Evolutionary conservation across 1,140 invertebrate genomes (phyloP).

Genomic region (Aporrectodea caliginosa): DNA sequence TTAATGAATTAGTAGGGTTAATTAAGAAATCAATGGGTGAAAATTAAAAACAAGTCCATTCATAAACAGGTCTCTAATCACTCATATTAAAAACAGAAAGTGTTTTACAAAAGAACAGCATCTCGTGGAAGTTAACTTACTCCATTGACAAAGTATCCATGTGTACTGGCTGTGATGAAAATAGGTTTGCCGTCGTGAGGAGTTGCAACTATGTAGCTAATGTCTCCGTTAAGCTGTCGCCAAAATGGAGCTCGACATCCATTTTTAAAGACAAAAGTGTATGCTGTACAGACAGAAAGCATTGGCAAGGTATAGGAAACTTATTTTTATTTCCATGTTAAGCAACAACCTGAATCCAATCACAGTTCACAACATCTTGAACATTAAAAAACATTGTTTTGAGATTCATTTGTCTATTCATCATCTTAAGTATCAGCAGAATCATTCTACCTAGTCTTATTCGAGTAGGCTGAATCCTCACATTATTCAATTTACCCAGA

Average conservation of each 20-base stretch:
- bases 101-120: no score
- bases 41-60: no score
- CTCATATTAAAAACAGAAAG: no score
- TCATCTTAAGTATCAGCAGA: neutral
- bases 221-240: conserved; percentile 54
- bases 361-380: neutral
- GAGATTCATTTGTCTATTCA: neutral
- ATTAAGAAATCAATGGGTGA: no score
- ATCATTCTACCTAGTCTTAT: neutral
- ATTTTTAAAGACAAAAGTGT: conserved; percentile 42
- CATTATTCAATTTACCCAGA: no score
- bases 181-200: conserved; percentile 44
- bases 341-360: neutral
- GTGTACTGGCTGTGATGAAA: conserved; percentile 52
- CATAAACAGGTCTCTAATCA: no score
- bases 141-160: conserved; percentile 51
- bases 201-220: conserved; percentile 50
- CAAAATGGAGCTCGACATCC: conserved; percentile 51
- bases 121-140: conserved; percentile 39
- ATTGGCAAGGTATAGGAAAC: neutral
- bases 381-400: conserved; percentile 6
- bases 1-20: no score
- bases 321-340: neutral
- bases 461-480: neutral
- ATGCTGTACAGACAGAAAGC: conserved; percentile 17